phyloP scores from a whole-genome alignment of 2,888 invertebrate species.

The Caenorhabditis macrosperma region DNA sequence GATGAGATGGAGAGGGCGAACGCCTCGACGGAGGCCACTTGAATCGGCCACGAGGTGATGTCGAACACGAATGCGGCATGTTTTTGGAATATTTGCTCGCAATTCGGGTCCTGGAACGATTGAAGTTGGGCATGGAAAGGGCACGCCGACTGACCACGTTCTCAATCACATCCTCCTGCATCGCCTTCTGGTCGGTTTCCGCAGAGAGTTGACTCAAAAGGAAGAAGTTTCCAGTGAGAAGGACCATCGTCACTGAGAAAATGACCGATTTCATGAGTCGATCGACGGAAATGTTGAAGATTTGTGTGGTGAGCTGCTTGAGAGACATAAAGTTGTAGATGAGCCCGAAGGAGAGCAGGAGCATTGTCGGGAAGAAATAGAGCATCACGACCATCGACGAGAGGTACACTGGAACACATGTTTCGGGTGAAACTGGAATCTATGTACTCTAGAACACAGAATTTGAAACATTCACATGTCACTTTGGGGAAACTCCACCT shows the following conservation, averaged over 20 bases:
- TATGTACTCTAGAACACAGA: no score
- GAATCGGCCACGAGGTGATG: slow-evolving; percentile 21
- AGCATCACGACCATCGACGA: slow-evolving; percentile 23
- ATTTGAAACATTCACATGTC: no score
- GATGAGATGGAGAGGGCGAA: slow-evolving; percentile 14
- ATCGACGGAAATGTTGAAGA: slow-evolving; percentile 37
- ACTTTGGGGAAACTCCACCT: no score
- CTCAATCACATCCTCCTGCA: slow-evolving; percentile 15
- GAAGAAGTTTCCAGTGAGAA: slow-evolving; percentile 25
- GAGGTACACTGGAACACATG: slow-evolving; percentile 40
- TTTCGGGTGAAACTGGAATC: background rate
- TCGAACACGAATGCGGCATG: slow-evolving; percentile 44
- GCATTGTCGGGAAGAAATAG: slow-evolving; percentile 54
- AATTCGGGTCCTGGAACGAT: slow-evolving; percentile 12
- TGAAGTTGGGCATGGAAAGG: background rate
- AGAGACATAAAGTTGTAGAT: slow-evolving; percentile 52
- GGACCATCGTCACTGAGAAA: slow-evolving; percentile 7
- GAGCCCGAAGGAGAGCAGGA: slow-evolving; percentile 42
- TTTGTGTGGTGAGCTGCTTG: slow-evolving; percentile 23
- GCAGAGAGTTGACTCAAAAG: slow-evolving; percentile 6
- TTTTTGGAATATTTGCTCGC: slow-evolving; percentile 21
- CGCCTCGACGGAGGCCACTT: slow-evolving; percentile 33
- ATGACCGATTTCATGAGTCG: slow-evolving; percentile 32
- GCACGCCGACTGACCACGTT: background rate
- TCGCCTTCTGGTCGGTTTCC: background rate